Percentiles rank a stretch among this genome's conserved stretches.
phyloP scores from a whole-genome alignment of 1,140 invertebrate genomes.

The Neodiprion fabricii region DNA sequence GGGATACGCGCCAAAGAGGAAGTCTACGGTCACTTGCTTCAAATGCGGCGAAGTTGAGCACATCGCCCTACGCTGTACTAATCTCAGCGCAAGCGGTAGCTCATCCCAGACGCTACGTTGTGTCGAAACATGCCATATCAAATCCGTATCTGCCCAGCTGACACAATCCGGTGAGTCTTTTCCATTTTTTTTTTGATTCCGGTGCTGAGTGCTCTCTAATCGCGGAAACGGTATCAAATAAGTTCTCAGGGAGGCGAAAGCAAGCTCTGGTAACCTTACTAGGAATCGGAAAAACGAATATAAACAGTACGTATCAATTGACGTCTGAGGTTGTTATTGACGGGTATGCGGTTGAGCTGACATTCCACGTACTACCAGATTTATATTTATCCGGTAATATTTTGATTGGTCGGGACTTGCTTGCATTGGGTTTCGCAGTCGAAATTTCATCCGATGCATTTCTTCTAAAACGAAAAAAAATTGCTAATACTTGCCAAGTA shows the following conservation, averaged over 20 bases:
- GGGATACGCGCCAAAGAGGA: no score
- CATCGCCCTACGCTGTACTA: constrained; percentile 11
- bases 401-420: constrained; percentile 24
- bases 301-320: constrained; percentile 18
- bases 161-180: constrained; percentile 23
- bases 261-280: constrained; percentile 13
- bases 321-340: constrained; percentile 13
- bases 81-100: not conserved
- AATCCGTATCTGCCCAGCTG: constrained; percentile 8
- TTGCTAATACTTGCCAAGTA: not conserved
- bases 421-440: constrained; percentile 18
- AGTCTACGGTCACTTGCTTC: no score
- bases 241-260: constrained; percentile 20
- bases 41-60: constrained; percentile 16
- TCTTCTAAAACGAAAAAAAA: not conserved
- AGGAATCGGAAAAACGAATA: constrained; percentile 15
- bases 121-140: not conserved
- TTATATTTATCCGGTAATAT: constrained; percentile 9
- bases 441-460: constrained; percentile 14
- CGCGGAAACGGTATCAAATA: constrained; percentile 16
- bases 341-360: not conserved
- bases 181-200: constrained; percentile 26
- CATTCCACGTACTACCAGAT: constrained; percentile 17
- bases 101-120: not conserved
- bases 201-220: constrained; percentile 30